phyloP scores from a whole-genome alignment of 2,888 invertebrate genomes.

The Willowsia nigromaculata region DNA sequence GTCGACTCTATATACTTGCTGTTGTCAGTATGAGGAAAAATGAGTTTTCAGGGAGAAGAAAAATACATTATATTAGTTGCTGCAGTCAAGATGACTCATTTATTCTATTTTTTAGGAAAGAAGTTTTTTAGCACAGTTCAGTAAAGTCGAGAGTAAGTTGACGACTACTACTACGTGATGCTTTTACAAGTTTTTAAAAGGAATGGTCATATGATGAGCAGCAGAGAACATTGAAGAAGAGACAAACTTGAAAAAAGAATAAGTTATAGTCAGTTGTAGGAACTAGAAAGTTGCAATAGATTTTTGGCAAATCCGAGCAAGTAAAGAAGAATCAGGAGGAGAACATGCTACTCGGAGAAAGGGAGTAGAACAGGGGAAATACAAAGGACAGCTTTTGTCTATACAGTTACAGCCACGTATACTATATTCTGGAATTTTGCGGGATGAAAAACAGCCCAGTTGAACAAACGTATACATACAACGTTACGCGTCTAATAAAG shows the following conservation, averaged over 20 bases:
- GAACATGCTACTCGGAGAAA: background rate
- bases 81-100: constrained; percentile 20
- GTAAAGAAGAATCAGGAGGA: background rate
- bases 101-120: background rate
- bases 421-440: background rate
- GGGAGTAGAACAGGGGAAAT: background rate
- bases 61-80: background rate
- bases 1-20: background rate
- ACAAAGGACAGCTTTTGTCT: background rate
- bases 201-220: background rate
- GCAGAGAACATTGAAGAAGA: background rate
- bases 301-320: background rate
- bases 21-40: background rate
- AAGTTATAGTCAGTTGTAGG: background rate
- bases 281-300: background rate
- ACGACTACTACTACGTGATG: background rate
- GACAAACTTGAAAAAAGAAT: background rate
- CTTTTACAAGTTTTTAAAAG: background rate
- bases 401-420: background rate
- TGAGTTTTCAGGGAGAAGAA: background rate
- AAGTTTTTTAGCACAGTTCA: background rate
- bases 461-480: background rate
- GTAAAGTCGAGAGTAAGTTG: background rate
- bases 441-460: background rate
- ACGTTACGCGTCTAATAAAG: background rate